These are phyloP conservation scores for Panopea generosa DNA, from an alignment of 2,888 invertebrate genomes.

Conservation along the genomic window DNA sequence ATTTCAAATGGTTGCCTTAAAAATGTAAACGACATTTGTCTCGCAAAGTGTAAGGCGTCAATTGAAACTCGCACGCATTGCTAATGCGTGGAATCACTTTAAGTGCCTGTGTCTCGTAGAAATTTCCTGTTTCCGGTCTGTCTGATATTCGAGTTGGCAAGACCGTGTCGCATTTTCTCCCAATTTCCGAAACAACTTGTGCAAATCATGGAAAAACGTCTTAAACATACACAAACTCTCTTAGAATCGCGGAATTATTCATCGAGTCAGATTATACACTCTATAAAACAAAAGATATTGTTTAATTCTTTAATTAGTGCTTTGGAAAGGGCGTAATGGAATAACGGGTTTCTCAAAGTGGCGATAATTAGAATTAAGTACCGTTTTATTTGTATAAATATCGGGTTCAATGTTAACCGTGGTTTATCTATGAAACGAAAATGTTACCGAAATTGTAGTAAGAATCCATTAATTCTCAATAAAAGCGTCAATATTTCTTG, in stretches of 20 bases:
- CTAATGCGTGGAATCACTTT: constrained; percentile 47
- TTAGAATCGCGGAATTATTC: constrained; percentile 48
- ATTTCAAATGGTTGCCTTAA: too few relatives aligned
- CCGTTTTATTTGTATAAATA: too few relatives aligned
- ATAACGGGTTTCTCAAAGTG: constrained; percentile 21
- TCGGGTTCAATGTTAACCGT: too few relatives aligned
- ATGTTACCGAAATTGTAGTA: too few relatives aligned
- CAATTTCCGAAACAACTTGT: constrained; percentile 66
- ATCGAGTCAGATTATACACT: constrained; percentile 28
- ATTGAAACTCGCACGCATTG: too few relatives aligned
- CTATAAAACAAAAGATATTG: constrained; percentile 39
- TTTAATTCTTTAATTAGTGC: constrained; percentile 40
- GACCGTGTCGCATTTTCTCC: constrained; percentile 49
- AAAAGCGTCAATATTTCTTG: too few relatives aligned
- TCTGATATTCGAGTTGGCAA: constrained; percentile 43
- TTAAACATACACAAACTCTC: constrained; percentile 48
- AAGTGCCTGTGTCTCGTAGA: constrained; percentile 47
- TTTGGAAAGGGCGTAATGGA: constrained; percentile 33
- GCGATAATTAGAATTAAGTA: constrained; percentile 38
- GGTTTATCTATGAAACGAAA: too few relatives aligned
- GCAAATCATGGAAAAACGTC: constrained; percentile 57
- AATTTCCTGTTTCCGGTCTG: constrained; percentile 61
- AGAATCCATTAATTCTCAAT: too few relatives aligned
- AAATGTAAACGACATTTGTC: too few relatives aligned
- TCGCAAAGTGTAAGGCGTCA: too few relatives aligned